phyloP scores from a whole-genome alignment of 2,113 vertebrate species.

The Cebus imitator region DNA sequence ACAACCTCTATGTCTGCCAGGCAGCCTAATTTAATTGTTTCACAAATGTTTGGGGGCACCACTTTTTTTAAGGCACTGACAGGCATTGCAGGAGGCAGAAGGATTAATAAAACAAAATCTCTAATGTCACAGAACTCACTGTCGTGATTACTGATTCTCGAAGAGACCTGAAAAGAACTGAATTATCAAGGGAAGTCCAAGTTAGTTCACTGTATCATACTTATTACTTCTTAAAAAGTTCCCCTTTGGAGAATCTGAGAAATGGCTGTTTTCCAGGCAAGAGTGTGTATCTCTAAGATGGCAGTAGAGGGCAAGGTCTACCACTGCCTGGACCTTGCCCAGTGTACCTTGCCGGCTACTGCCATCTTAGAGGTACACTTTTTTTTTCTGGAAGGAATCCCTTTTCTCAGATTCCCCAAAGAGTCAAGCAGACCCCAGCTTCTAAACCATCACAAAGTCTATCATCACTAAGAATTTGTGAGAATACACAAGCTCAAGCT shows the following conservation, averaged over 20 bases:
- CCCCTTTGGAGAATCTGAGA: no score
- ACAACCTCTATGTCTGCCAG: neutral
- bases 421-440: neutral
- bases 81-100: neutral
- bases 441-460: neutral
- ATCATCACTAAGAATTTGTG: neutral
- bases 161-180: neutral
- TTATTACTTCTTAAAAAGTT: neutral
- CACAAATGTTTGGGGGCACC: neutral
- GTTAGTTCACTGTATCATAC: neutral
- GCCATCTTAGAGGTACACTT: neutral
- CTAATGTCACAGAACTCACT: neutral
- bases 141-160: neutral
- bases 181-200: neutral
- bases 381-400: neutral
- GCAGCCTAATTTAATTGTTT: neutral
- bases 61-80: neutral
- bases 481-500: neutral
- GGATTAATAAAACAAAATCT: neutral
- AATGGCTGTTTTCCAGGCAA: no score
- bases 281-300: no score
- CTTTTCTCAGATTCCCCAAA: neutral
- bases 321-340: neutral
- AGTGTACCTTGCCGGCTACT: neutral
- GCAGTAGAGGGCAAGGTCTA: no score